Conservation (phyloP, 2,888 invertebrate genomes). For the Cyaniris semiargus region DNA sequence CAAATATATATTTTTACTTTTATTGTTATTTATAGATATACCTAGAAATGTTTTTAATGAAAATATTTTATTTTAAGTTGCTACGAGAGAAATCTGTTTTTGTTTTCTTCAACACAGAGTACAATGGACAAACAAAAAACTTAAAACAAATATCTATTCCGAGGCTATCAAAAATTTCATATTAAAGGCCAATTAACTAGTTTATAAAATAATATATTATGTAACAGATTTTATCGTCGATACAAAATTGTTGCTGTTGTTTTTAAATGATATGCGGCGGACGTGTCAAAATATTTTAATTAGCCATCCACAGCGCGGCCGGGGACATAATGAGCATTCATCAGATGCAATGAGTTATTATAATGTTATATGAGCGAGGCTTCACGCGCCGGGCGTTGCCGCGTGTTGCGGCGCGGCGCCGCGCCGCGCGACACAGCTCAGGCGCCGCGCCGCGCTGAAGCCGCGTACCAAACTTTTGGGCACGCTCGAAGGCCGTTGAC, state of each 20-base stretch:
- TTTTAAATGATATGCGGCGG: background rate
- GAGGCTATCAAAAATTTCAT: no score
- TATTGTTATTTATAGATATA: background rate
- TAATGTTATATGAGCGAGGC: background rate
- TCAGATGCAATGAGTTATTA: background rate
- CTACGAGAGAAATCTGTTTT: background rate
- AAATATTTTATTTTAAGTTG: background rate
- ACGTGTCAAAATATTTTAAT: constrained; percentile 11
- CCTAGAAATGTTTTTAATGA: background rate
- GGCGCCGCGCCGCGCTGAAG: no score
- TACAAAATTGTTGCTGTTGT: background rate
- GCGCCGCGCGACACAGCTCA: no score
- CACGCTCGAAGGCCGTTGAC: no score
- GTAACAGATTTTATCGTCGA: background rate
- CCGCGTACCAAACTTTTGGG: no score
- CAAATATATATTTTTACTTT: background rate
- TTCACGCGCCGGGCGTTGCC: background rate
- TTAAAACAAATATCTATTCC: background rate
- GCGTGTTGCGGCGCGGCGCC: background rate
- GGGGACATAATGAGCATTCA: background rate
- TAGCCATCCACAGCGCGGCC: background rate
- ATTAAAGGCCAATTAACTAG: background rate
- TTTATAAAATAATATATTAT: background rate
- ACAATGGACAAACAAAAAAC: background rate
- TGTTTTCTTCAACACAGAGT: background rate